Base-by-base conservation (phyloP, 2,113 vertebrate species). In the Epinephelus lanceolatus region DNA sequence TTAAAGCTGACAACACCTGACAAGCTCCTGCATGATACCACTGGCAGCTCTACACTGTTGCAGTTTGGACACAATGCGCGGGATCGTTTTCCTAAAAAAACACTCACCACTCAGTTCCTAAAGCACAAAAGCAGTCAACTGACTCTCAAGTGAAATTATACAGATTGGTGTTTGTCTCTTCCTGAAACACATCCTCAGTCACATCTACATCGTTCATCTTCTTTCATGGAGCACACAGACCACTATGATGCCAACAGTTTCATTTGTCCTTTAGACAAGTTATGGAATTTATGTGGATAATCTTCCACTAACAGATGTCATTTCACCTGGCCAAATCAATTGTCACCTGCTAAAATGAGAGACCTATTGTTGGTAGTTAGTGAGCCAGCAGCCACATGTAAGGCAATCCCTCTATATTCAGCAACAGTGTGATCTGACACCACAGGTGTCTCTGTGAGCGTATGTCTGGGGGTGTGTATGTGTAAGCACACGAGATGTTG, bases 371-470 rank as follows among this genome's bases (percentile, higher is more conserved):
- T 56, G 61, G 33, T 27, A 25, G 60, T 13, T 19, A 66, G 51
- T 27, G 33, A 66, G 62, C 45, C 51, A 51, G 56, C 60, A 53
- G 53, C 7, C 78, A 47, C 59, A 63, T 55, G 72, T 63, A 76
- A 76, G 21, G 51, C 49, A 25, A 83, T 57, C 59, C 66, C 45
- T 76, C 80, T 53, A 49, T 65, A 66, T 63, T 51, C 17, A 27
- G 25, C 66, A 83, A 11, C 49, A 25, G 57, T 51, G 67, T 62
- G 59, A 62, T n/a, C 56, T 62, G 63, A 83, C 51, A 76, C 73
- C 66, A 76, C 73, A 71, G 53, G 63, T 71, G 78, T 80, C 33
- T 49, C 52, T 71, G 59, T 60, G 18, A n/a, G 70, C 25, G 19
- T 68, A 53, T 62, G 71, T 45, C 30, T 59, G n/a, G 1, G 68